A percentile compares a stretch with the other conserved stretches of the same genome.
Conservation (phyloP, 2,797 vertebrate genomes). For the Micromesistius poutassou region DNA sequence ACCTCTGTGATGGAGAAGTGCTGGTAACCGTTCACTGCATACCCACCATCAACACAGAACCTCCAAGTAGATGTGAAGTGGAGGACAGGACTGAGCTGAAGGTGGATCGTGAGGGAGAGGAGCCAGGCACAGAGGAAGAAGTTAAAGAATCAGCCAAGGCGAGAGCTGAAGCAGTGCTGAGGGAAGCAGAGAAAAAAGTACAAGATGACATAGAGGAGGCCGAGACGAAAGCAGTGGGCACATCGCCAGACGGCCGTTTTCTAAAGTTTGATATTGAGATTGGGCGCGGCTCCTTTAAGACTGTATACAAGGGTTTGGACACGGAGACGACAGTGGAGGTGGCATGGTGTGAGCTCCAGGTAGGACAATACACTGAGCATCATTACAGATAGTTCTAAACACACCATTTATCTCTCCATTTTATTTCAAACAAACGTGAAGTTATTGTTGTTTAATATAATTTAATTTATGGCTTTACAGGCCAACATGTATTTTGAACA, state of each 20-base stretch:
- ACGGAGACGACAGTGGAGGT: constrained; percentile 98
- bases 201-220: constrained; percentile 90
- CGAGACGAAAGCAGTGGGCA: constrained; percentile 94
- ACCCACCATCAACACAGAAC: constrained; percentile 43
- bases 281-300: constrained; percentile 97
- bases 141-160: constrained; percentile 69
- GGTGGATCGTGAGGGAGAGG: constrained; percentile 40
- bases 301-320: constrained; percentile 95
- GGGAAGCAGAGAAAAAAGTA: constrained; percentile 78
- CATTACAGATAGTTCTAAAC: neutral
- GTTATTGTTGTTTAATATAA: neutral
- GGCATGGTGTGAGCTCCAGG: constrained; percentile 97
- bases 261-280: constrained; percentile 98
- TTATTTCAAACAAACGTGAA: neutral
- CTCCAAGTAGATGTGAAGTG: constrained; percentile 50
- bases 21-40: constrained; percentile 26
- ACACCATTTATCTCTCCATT: neutral
- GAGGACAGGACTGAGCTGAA: constrained; percentile 46
- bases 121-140: constrained; percentile 53
- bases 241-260: constrained; percentile 92
- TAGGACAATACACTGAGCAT: constrained; percentile 60
- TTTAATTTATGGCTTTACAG: too few species aligned
- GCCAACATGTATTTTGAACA: neutral
- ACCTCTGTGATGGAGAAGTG: constrained; percentile 53
- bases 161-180: constrained; percentile 69